A percentile compares a stretch with the other conserved stretches of the same genome.
Conservation (phyloP, 37 sponge, comb jelly and placozoan species). For the Dysidea cf. avara region DNA sequence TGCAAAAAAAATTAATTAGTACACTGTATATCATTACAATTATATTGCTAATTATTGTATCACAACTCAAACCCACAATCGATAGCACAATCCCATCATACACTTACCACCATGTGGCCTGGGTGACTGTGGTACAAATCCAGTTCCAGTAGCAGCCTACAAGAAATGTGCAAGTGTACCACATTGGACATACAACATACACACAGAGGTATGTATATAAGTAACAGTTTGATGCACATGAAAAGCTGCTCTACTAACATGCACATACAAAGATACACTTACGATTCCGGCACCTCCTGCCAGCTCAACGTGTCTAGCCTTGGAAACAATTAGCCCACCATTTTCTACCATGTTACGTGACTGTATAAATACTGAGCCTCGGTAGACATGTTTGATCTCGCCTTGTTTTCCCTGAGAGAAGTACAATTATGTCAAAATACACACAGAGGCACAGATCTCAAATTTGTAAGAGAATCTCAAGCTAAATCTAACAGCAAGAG, state of each 20-base stretch:
- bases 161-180: background rate
- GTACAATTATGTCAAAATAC: background rate
- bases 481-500: conserved; percentile 40
- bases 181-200: background rate
- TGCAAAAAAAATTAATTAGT: too few relatives aligned
- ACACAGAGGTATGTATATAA: too few relatives aligned
- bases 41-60: too few relatives aligned
- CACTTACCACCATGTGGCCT: too few relatives aligned
- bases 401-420: conserved; percentile 79
- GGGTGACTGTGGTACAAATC: too few relatives aligned
- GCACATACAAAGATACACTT: too few relatives aligned
- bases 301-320: conserved; percentile 76
- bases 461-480: background rate
- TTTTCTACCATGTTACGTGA: conserved; percentile 76
- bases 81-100: too few relatives aligned
- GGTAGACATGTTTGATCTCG: conserved; percentile 86
- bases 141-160: too few relatives aligned
- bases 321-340: conserved; percentile 87
- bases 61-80: too few relatives aligned
- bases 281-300: conserved; percentile 86
- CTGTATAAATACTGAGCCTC: conserved; percentile 84
- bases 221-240: too few relatives aligned
- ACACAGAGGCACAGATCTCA: conserved; percentile 4
- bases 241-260: too few relatives aligned
- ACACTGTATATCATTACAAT: too few relatives aligned